Evolutionary conservation across 1,140 invertebrate genomes (phyloP).

Genomic region (Musca domestica): DNA sequence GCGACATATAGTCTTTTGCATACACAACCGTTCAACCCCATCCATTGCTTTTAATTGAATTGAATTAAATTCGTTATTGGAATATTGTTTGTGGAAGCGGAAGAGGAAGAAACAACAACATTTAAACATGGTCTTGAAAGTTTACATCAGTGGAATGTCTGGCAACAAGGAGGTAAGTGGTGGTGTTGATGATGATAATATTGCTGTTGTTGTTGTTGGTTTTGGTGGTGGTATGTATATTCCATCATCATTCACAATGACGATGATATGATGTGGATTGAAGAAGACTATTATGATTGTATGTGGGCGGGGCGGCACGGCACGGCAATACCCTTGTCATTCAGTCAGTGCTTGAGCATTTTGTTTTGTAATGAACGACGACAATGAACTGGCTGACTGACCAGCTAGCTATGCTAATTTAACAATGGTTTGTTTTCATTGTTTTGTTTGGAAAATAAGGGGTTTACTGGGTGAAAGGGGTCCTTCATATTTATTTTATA

Average conservation of each 20-base stretch:
- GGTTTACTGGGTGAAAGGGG: too few relatives aligned
- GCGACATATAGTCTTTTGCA: slow-evolving; percentile 1
- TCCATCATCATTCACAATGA: neutral
- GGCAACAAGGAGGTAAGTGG: slow-evolving; percentile 82
- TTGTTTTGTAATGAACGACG: too few relatives aligned
- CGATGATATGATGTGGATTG: neutral
- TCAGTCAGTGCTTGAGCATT: too few relatives aligned
- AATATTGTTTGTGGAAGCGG: neutral
- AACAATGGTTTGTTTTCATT: too few relatives aligned
- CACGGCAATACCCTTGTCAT: too few relatives aligned
- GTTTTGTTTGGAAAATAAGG: too few relatives aligned
- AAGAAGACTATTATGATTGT: neutral
- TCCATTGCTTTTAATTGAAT: neutral
- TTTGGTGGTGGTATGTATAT: neutral
- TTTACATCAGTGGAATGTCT: slow-evolving; percentile 85
- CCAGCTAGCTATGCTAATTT: too few relatives aligned
- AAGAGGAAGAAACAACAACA: slow-evolving; percentile 16
- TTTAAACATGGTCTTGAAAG: slow-evolving; percentile 80
- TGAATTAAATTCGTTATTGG: slow-evolving; percentile 7
- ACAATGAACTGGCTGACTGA: too few relatives aligned
- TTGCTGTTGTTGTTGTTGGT: neutral
- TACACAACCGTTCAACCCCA: neutral
- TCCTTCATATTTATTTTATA: too few relatives aligned
- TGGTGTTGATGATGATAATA: neutral
- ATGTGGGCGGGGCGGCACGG: slow-evolving; percentile 20